These are phyloP conservation scores for Drosophila buzzatii DNA, from an alignment of 2,888 invertebrate species.

Conservation along the genomic window DNA sequence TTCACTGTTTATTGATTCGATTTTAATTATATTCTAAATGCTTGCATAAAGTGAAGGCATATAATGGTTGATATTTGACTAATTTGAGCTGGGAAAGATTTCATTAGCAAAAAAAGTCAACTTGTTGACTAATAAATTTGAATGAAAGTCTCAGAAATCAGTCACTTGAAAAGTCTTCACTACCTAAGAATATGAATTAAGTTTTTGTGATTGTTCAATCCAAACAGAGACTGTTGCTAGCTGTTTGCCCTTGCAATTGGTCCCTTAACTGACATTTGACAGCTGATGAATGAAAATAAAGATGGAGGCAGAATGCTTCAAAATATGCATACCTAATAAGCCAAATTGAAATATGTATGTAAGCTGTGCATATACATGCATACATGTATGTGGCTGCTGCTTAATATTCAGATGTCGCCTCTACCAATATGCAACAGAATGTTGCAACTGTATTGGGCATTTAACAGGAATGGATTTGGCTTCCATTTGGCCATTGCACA, in stretches of 20 bases:
- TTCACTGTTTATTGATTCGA: too few relatives aligned
- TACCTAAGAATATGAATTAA: neutral
- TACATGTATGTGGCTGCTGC: neutral
- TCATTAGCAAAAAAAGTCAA: neutral
- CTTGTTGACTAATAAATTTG: neutral
- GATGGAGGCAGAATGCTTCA: neutral
- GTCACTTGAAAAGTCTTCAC: neutral
- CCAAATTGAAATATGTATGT: constrained; percentile 2
- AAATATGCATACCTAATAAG: constrained; percentile 4
- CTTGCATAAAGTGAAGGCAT: too few relatives aligned
- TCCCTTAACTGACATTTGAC: constrained; percentile 1
- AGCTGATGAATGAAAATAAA: neutral
- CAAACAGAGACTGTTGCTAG: neutral
- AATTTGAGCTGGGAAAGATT: too few relatives aligned
- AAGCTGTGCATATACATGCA: too few relatives aligned
- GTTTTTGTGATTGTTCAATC: neutral
- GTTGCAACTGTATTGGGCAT: constrained; percentile 9
- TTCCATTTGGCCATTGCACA: constrained; percentile 26
- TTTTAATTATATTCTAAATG: too few relatives aligned
- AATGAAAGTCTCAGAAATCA: neutral
- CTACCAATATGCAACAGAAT: constrained; percentile 14
- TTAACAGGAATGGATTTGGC: constrained; percentile 11
- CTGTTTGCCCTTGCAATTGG: neutral
- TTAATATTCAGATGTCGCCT: constrained; percentile 11
- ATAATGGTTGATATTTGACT: too few relatives aligned